Conservation (phyloP, 2,888 invertebrate species). For the Agrenia bidenticulata region DNA sequence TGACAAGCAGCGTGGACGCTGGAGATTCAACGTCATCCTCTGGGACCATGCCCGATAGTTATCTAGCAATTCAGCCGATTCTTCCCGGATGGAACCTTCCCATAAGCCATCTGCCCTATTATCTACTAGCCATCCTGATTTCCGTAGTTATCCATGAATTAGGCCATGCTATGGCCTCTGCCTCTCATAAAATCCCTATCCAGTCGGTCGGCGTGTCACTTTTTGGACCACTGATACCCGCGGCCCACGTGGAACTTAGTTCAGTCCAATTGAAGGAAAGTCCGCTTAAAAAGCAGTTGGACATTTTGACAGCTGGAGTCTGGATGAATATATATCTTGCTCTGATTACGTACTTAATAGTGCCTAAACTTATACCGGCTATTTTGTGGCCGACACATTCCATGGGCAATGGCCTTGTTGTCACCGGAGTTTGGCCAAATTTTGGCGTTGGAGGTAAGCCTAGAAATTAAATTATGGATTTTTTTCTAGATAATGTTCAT, state of each 20-base stretch:
- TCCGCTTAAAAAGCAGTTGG: constrained; percentile 47
- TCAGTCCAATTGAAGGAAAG: constrained; percentile 49
- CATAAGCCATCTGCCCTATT: constrained; percentile 50
- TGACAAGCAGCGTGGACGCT: constrained; percentile 12
- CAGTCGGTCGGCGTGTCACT: constrained; percentile 50
- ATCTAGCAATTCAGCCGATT: constrained; percentile 51
- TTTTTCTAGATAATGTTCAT: too few species aligned
- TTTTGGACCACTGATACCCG: constrained; percentile 46
- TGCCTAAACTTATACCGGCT: constrained; percentile 48
- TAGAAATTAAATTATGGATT: constrained; percentile 5
- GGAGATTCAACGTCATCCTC: constrained; percentile 10
- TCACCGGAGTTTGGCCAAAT: constrained; percentile 45
- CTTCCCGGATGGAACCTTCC: constrained; percentile 52
- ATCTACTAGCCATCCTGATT: constrained; percentile 51
- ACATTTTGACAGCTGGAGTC: constrained; percentile 51
- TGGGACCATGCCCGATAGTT: constrained; percentile 24
- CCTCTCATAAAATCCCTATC: constrained; percentile 51
- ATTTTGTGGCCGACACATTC: constrained; percentile 51
- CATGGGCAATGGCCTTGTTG: constrained; percentile 46
- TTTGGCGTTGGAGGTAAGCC: constrained; percentile 52
- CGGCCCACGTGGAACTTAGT: constrained; percentile 51
- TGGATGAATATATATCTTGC: constrained; percentile 52
- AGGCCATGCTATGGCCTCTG: constrained; percentile 51
- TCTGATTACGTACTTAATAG: constrained; percentile 49
- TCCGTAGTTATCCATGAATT: constrained; percentile 52